Evolutionary conservation across 2,888 invertebrate genomes (phyloP).

Genomic region (Amiota mariae): DNA sequence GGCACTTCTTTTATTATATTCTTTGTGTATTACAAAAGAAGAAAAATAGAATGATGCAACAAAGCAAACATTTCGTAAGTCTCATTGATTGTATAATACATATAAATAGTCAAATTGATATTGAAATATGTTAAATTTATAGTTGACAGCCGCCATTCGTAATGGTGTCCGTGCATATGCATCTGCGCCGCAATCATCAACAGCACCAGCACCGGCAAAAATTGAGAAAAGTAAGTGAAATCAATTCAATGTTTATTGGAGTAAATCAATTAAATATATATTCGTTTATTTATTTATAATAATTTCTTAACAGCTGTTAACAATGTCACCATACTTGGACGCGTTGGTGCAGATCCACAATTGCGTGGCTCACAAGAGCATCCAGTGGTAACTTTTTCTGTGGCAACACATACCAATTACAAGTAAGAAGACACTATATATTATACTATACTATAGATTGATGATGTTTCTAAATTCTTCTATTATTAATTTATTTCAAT

Average conservation of each 20-base stretch:
- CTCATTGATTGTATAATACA: slow-evolving; percentile 5
- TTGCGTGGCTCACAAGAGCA: slow-evolving; percentile 86
- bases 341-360: slow-evolving; percentile 92
- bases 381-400: slow-evolving; percentile 90
- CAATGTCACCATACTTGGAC: slow-evolving; percentile 87
- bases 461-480: too few species aligned
- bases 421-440: slow-evolving; percentile 73
- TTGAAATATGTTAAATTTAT: neutral
- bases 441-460: neutral
- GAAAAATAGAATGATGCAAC: slow-evolving; percentile 54
- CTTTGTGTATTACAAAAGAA: slow-evolving; percentile 19
- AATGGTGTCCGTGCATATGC: slow-evolving; percentile 41
- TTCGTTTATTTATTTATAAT: neutral
- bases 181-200: slow-evolving; percentile 45
- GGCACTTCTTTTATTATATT: neutral
- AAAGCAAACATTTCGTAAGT: slow-evolving; percentile 53
- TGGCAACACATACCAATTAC: slow-evolving; percentile 92
- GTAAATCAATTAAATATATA: neutral
- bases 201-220: slow-evolving; percentile 60
- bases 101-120: neutral
- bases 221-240: slow-evolving; percentile 63
- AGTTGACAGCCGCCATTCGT: neutral
- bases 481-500: too few species aligned
- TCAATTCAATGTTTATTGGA: too few species aligned
- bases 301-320: slow-evolving; percentile 80